phyloP scores from a whole-genome alignment of 2,888 invertebrate species.

The Drosophila algonquin region DNA sequence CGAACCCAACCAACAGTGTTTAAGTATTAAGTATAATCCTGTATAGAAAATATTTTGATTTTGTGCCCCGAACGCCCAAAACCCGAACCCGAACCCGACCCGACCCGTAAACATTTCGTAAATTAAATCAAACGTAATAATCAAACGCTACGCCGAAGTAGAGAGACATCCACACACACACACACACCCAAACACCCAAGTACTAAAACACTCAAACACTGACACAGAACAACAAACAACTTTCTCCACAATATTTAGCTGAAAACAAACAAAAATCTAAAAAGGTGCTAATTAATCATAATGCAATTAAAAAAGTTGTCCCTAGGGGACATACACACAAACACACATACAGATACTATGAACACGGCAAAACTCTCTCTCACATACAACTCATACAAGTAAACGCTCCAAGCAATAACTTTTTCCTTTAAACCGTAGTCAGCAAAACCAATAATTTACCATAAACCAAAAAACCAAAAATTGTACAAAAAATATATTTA shows the following conservation, averaged over 20 bases:
- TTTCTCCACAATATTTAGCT: background rate
- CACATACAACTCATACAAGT: conserved; percentile 30
- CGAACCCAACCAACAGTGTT: background rate
- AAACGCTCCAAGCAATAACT: conserved; percentile 38
- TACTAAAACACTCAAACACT: conserved; percentile 10
- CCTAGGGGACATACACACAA: conserved; percentile 10
- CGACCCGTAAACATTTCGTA: conserved; percentile 20
- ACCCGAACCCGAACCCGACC: background rate
- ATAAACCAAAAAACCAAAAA: conserved; percentile 9
- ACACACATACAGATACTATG: conserved; percentile 7
- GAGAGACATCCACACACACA: conserved; percentile 31
- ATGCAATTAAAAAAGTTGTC: conserved; percentile 6
- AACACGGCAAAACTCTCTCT: conserved; percentile 13
- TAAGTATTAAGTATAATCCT: conserved; percentile 20
- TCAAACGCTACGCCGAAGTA: conserved; percentile 59
- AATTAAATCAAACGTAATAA: conserved; percentile 11
- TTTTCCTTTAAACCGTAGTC: conserved; percentile 51
- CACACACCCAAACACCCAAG: conserved; percentile 17
- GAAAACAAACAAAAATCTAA: conserved; percentile 23
- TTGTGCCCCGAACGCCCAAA: background rate
- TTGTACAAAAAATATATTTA: conserved; percentile 33
- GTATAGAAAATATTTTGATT: conserved; percentile 16
- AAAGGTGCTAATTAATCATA: conserved; percentile 18
- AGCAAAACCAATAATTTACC: conserved; percentile 18
- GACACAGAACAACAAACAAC: conserved; percentile 19